Conservation (phyloP, 2,113 vertebrate species). For the Corydoras maculifer region DNA sequence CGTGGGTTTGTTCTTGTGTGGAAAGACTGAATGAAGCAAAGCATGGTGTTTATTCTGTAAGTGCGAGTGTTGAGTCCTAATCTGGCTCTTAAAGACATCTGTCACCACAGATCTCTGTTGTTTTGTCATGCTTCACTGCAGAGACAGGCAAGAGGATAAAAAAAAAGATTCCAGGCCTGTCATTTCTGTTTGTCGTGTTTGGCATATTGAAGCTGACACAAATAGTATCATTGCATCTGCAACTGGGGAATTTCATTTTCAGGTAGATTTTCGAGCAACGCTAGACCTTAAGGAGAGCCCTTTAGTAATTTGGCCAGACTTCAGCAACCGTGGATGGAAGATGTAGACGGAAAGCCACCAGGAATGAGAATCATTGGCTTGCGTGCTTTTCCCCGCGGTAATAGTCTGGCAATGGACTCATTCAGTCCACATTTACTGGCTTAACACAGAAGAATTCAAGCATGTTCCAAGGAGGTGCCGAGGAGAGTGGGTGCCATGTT, state of each 20-base stretch:
- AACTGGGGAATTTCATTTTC: constrained; percentile 62
- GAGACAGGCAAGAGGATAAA: constrained; percentile 51
- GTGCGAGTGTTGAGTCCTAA: constrained; percentile 64
- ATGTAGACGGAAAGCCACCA: constrained; percentile 4
- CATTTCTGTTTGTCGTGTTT: constrained; percentile 65
- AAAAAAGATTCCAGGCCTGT: constrained; percentile 58
- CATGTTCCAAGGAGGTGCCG: constrained; percentile 24
- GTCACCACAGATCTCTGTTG: constrained; percentile 73
- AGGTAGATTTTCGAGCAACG: constrained; percentile 59
- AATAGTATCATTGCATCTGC: constrained; percentile 62
- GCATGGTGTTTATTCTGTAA: constrained; percentile 65
- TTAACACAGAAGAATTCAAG: constrained; percentile 24
- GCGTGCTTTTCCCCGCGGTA: constrained; percentile 25
- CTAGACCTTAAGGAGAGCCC: constrained; percentile 53
- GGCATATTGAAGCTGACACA: constrained; percentile 69
- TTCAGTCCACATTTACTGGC: constrained; percentile 17
- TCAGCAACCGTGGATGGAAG: constrained; percentile 44
- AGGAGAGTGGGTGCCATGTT: constrained; percentile 30
- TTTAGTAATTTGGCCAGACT: constrained; percentile 47
- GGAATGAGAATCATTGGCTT: constrained; percentile 25
- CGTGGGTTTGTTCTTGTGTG: constrained; percentile 35
- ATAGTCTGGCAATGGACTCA: constrained; percentile 15
- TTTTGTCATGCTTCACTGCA: constrained; percentile 71
- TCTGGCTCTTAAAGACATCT: constrained; percentile 74
- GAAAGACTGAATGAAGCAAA: constrained; percentile 45